These are phyloP conservation scores for Ylistrum balloti DNA, from an alignment of 1,140 invertebrate genomes.

Conservation along the genomic window DNA sequence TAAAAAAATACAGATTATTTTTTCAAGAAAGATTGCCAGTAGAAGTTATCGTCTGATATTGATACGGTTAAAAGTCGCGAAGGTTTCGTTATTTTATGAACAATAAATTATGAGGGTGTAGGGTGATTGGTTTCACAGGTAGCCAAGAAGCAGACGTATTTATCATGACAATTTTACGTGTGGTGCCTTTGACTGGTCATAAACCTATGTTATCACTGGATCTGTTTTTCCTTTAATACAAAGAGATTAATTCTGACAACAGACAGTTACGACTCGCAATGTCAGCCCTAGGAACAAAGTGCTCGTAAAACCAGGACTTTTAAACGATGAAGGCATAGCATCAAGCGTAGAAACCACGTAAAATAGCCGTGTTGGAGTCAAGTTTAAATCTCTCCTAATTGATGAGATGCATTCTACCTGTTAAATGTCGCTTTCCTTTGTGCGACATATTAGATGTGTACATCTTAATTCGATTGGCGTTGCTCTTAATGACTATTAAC, in stretches of 20 bases:
- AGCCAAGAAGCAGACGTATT: constrained; percentile 23
- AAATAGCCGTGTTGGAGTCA: not conserved
- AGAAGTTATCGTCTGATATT: not conserved
- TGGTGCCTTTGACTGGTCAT: not conserved
- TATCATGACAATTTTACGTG: not conserved
- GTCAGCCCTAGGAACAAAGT: constrained; percentile 24
- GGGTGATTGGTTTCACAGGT: constrained; percentile 12
- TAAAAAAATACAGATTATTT: not conserved
- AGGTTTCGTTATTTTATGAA: not conserved
- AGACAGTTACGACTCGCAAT: constrained; percentile 20
- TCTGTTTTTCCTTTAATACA: constrained; percentile 16
- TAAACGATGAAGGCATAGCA: not conserved
- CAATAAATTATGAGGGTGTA: not conserved
- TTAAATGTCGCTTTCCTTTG: constrained; percentile 27
- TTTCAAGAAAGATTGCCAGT: not conserved
- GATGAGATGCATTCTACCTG: constrained; percentile 12
- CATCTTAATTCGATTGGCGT: constrained; percentile 18
- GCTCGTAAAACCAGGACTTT: not conserved
- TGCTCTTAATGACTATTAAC: constrained; percentile 7
- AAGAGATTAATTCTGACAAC: not conserved
- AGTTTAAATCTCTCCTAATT: constrained; percentile 16
- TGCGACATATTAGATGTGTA: not conserved
- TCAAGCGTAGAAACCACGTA: constrained; percentile 14
- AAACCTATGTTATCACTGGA: not conserved
- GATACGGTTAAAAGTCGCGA: not conserved